Evolutionary conservation across 2,888 invertebrate species (phyloP).

Genomic region (Eupithecia abbreviata): DNA sequence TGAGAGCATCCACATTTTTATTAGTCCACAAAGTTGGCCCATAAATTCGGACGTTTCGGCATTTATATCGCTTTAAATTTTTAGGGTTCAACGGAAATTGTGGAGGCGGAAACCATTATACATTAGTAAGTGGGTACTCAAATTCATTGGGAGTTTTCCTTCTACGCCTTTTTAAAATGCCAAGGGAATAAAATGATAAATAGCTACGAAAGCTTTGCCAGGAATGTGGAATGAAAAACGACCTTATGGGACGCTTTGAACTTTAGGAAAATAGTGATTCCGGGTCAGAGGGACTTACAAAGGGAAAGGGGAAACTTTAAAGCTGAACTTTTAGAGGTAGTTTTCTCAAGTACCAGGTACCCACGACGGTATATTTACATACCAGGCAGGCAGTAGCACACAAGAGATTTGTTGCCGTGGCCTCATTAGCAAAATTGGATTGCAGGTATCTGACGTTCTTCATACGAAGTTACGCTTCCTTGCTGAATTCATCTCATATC

Average conservation of each 20-base stretch:
- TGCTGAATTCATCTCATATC: slow-evolving; percentile 18
- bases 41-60: slow-evolving; percentile 42
- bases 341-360: neutral
- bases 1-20: slow-evolving; percentile 43
- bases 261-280: slow-evolving; percentile 12
- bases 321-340: neutral
- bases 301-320: neutral
- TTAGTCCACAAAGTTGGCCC: slow-evolving; percentile 44
- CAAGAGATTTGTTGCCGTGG: neutral
- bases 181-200: slow-evolving; percentile 19
- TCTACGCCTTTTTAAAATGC: slow-evolving; percentile 14
- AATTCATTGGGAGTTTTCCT: slow-evolving; percentile 21
- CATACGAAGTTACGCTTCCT: slow-evolving; percentile 6
- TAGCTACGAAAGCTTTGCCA: slow-evolving; percentile 12
- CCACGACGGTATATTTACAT: neutral
- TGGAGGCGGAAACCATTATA: slow-evolving; percentile 27
- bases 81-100: slow-evolving; percentile 38
- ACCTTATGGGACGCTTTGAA: slow-evolving; percentile 16
- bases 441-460: slow-evolving; percentile 7
- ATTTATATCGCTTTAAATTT: slow-evolving; percentile 41
- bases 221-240: slow-evolving; percentile 15
- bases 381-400: neutral
- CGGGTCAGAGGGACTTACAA: slow-evolving; percentile 8
- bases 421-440: neutral
- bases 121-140: slow-evolving; percentile 28